Percentiles rank a stretch among this genome's conserved stretches.
Conservation (phyloP, 2,113 vertebrate genomes). For the Leptocoma aspasia region DNA sequence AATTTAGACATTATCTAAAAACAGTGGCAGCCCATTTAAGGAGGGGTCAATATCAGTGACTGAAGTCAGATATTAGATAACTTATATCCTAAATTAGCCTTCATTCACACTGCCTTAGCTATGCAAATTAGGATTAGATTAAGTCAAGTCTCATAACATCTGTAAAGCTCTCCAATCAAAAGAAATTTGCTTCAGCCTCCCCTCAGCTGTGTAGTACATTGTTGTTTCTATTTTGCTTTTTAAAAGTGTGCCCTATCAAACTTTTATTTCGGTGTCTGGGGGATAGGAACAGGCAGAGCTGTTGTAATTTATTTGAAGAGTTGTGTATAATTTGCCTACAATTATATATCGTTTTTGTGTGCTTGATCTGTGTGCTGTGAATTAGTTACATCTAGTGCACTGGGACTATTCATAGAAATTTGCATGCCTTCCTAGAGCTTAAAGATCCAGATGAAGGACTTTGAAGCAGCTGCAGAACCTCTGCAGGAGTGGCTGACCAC, state of each 20-base stretch:
- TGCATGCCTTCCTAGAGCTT: constrained; percentile 75
- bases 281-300: not conserved
- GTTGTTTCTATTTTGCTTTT: not conserved
- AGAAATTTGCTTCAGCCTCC: not conserved
- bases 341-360: not conserved
- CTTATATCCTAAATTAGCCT: not conserved
- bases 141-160: not conserved
- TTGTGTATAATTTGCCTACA: not conserved
- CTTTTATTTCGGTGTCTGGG: not conserved
- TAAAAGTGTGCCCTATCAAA: not conserved
- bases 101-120: not conserved
- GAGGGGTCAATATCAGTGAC: not conserved
- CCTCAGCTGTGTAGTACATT: not conserved
- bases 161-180: not conserved
- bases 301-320: not conserved
- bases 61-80: not conserved
- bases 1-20: not conserved
- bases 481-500: constrained; percentile 88
- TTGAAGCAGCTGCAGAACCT: constrained; percentile 88
- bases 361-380: not conserved
- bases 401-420: not conserved
- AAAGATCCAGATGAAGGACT: constrained; percentile 92
- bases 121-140: not conserved
- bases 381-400: not conserved
- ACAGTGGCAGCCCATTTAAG: not conserved